A percentile compares a stretch with the other conserved stretches of the same genome.
phyloP scores from a whole-genome alignment of 2,113 vertebrate genomes.

The Hypocryptadius cinnamomeus region DNA sequence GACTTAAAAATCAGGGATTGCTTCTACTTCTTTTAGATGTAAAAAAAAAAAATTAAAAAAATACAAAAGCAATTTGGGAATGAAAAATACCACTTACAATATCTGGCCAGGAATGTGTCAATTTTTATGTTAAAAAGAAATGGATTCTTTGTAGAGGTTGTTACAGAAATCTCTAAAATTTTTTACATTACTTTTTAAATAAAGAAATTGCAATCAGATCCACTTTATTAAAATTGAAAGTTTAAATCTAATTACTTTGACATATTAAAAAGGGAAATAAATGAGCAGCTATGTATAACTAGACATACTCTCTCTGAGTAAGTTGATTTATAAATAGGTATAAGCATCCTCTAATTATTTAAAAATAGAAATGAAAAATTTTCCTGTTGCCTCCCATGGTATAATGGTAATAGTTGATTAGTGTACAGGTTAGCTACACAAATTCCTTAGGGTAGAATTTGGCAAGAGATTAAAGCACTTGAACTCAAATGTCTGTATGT shows the following conservation, averaged over 20 bases:
- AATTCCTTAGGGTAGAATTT: not conserved
- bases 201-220: not conserved
- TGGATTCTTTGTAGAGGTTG: not conserved
- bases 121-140: not conserved
- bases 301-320: not conserved
- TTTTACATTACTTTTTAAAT: not conserved
- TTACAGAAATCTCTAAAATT: not conserved
- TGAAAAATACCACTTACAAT: not conserved
- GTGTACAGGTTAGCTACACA: not conserved
- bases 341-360: not conserved
- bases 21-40: not conserved
- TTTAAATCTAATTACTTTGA: slow-evolving; percentile 37
- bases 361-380: slow-evolving; percentile 8
- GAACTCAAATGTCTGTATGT: not conserved
- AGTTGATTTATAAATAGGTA: not conserved
- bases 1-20: not conserved
- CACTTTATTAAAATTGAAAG: not conserved
- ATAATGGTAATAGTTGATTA: not conserved
- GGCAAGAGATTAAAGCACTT: not conserved
- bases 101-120: not conserved
- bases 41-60: not conserved
- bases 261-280: slow-evolving; percentile 17
- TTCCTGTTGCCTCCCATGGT: not conserved
- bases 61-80: not conserved
- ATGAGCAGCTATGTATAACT: not conserved